Evolutionary conservation across 2,888 invertebrate species (phyloP), one percentile per base, ranked within the genome.

Genomic region (Hirudinaria manillensis): DNA sequence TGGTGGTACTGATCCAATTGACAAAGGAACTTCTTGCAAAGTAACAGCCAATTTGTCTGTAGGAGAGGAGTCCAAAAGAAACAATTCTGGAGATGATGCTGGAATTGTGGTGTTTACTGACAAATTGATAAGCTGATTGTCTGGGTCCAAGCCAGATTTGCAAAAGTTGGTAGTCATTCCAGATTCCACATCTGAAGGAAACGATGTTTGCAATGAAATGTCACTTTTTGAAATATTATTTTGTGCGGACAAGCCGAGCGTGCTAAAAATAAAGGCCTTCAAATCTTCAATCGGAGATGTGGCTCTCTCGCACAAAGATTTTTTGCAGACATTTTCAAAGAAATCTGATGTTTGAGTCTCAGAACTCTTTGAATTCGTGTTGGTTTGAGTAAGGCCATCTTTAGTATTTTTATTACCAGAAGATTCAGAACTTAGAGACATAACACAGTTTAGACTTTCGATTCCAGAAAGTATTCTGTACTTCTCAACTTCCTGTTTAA

Each of bases 381-480:
- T 32, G n/a, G 71, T 45, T 36, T 51, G 51, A 45, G 71, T 71
- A 71, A 21, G 38, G 27, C 36, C 24, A 71, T 68, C 68, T 10
- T 34, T 36, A 34, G 68, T 24, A 68, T n/a, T 1, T 36, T 68
- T 68, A 24, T 68, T 68, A 34, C 10, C n/a, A 36, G 32, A 34
- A 10, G 24, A 36, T 19, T 70, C 29, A 51, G 55, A 27, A 21
- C 66, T 66, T 6, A 38, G 76, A 45, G 38, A 56, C 75, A 51
- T 27, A n/a, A 68, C 85, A 7, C 88, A 86, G 4, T 89, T 88
- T 66, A 89, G 83, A 72, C 87, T 83, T 82, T 87, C 85, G 75
- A 89, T 89, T 76, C 89, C 88, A 16, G 88, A 87, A 61, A 89
- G 82, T 61, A 89, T 88, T 81, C 87, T 87, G 81, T 88, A 88